Percentiles rank a stretch among this genome's conserved stretches.
Conservation (phyloP, 2,113 vertebrate genomes). For the Callopanchax toddi region DNA sequence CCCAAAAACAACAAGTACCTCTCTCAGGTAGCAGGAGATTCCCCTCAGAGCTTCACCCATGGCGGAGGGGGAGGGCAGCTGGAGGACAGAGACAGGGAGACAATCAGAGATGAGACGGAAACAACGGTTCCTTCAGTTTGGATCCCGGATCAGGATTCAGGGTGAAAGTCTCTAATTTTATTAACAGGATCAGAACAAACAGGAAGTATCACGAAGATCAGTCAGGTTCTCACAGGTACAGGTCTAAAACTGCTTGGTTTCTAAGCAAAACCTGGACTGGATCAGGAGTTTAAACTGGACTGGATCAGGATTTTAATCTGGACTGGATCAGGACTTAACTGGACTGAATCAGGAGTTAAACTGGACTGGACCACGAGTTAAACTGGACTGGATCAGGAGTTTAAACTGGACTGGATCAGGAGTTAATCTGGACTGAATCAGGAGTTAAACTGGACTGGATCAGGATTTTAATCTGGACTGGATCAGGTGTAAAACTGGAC, state of each 20-base stretch:
- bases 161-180: too few species aligned
- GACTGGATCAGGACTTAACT: not conserved
- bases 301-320: not conserved
- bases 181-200: too few species aligned
- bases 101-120: too few species aligned
- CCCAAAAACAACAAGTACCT: slow-evolving; percentile 66
- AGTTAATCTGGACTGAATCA: not conserved
- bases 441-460: not conserved
- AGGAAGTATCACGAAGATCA: too few species aligned
- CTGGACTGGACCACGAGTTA: not conserved
- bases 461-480: not conserved
- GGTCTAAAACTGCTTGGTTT: too few species aligned
- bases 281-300: not conserved
- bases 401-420: not conserved
- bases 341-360: not conserved
- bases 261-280: not conserved
- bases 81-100: not conserved
- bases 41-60: slow-evolving; percentile 86
- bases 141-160: not conserved
- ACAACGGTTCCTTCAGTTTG: too few species aligned
- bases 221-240: too few species aligned
- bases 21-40: slow-evolving; percentile 89
- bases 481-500: not conserved
- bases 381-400: too few species aligned
- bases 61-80: slow-evolving; percentile 87